phyloP scores from a whole-genome alignment of 2,888 invertebrate species.

The Dasypogon diadema region DNA sequence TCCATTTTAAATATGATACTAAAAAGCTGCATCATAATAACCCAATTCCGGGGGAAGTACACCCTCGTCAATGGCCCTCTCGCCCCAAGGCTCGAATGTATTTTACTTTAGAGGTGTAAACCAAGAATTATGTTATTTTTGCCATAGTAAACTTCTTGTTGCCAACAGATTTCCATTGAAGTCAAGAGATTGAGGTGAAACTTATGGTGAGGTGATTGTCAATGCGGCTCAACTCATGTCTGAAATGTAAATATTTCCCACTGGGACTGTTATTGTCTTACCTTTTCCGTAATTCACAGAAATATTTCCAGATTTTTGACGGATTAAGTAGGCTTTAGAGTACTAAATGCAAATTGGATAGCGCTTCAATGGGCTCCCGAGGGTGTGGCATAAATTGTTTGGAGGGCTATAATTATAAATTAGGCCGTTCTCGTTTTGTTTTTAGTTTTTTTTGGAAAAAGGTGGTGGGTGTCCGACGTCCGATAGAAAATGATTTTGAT shows the following conservation, averaged over 20 bases:
- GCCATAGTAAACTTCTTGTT: not conserved
- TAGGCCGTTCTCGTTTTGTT: not conserved
- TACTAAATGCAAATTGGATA: too few relatives aligned
- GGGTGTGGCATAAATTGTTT: too few relatives aligned
- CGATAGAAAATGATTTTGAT: too few relatives aligned
- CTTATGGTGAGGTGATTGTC: not conserved
- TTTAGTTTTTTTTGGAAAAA: too few relatives aligned
- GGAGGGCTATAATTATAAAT: not conserved
- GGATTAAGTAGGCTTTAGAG: too few relatives aligned
- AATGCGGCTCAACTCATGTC: not conserved
- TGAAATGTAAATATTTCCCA: constrained; percentile 14
- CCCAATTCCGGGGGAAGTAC: not conserved
- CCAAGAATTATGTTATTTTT: not conserved
- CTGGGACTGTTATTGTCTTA: constrained; percentile 2
- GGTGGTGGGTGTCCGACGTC: too few relatives aligned
- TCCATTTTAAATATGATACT: constrained; percentile 15
- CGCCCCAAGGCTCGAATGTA: not conserved
- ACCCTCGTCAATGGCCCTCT: not conserved
- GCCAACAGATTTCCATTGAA: not conserved
- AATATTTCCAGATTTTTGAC: too few relatives aligned
- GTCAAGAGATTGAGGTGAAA: not conserved
- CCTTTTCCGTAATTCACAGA: constrained; percentile 19
- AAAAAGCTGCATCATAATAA: not conserved
- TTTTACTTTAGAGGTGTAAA: constrained; percentile 6
- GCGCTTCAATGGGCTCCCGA: too few relatives aligned